Evolutionary conservation across 2,113 vertebrate genomes (phyloP).

Genomic region (Syngnathus floridae): DNA sequence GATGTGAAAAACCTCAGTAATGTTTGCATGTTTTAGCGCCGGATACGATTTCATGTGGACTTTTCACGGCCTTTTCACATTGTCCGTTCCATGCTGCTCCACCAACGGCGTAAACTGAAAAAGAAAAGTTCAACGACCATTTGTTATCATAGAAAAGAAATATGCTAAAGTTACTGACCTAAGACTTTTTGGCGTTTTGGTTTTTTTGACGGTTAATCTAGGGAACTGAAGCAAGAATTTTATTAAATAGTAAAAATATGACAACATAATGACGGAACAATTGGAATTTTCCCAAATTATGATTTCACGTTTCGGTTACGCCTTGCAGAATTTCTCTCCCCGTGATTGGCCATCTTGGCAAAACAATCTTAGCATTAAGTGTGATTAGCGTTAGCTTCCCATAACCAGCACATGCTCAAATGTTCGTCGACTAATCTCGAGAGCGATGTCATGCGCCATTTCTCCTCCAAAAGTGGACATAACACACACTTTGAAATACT

Average conservation of each 20-base stretch:
- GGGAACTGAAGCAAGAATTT: too few species aligned
- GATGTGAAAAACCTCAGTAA: neutral
- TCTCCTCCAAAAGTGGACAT: neutral
- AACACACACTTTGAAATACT: neutral
- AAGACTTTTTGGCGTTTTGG: neutral
- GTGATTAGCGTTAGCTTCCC: too few species aligned
- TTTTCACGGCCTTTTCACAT: neutral
- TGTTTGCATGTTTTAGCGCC: conserved; percentile 6
- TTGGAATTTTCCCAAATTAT: too few species aligned
- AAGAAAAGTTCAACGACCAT: neutral
- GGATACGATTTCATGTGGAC: neutral
- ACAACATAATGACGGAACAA: too few species aligned
- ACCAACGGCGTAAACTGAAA: neutral
- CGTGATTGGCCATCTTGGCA: neutral
- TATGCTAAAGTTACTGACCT: neutral
- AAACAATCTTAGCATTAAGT: too few species aligned
- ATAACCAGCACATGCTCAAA: too few species aligned
- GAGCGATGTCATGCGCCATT: too few species aligned
- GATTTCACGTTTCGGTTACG: too few species aligned
- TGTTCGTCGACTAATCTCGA: too few species aligned
- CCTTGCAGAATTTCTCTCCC: too few species aligned
- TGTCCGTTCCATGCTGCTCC: neutral
- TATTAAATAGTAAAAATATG: too few species aligned
- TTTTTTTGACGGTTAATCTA: too few species aligned
- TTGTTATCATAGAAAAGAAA: neutral